Conservation (phyloP, 2,797 vertebrate genomes). For the Anguilla obscura region DNA sequence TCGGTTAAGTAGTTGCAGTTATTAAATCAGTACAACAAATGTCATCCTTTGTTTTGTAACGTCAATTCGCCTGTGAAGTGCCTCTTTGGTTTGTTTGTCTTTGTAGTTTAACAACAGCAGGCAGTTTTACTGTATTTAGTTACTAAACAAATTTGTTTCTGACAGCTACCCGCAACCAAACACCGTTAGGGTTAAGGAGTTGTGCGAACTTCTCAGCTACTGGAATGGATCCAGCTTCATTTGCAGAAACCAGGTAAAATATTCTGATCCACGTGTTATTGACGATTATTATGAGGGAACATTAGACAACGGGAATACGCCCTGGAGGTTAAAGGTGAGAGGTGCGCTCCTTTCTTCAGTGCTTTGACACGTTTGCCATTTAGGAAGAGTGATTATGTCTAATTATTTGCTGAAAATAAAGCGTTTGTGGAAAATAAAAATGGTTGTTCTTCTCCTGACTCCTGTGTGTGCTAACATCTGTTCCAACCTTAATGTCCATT, state of each 20-base stretch:
- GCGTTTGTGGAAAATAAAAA: background rate
- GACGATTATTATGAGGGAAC: background rate
- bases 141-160: background rate
- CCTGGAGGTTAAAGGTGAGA: background rate
- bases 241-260: conserved; percentile 69
- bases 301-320: background rate
- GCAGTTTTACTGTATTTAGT: background rate
- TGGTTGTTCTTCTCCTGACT: too few relatives aligned
- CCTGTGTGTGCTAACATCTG: too few relatives aligned
- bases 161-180: conserved; percentile 67
- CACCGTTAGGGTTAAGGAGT: conserved; percentile 65
- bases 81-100: background rate
- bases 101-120: background rate
- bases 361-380: background rate
- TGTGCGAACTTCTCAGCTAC: conserved; percentile 75
- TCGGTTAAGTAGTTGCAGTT: background rate
- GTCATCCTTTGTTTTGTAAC: background rate
- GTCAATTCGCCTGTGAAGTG: background rate
- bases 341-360: background rate
- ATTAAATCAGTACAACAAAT: background rate
- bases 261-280: background rate
- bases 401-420: background rate
- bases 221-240: conserved; percentile 74
- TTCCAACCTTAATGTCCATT: too few relatives aligned
- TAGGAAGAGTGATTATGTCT: background rate